Percentiles rank a stretch among this genome's conserved stretches.
Evolutionary conservation across 2,888 invertebrate species (phyloP).

Genomic region (Epinotia ramella): DNA sequence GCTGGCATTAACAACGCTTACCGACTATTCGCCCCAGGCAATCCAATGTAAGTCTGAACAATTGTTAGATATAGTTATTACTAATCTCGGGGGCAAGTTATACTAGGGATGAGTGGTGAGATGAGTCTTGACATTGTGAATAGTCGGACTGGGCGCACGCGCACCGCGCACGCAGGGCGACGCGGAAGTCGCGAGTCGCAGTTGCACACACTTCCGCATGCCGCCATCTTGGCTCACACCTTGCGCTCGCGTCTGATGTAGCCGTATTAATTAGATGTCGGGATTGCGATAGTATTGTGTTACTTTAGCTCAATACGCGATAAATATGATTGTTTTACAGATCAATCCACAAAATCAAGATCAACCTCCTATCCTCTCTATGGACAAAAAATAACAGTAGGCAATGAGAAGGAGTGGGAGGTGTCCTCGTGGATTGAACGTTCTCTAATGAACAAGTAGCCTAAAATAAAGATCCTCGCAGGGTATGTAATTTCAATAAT

Average conservation of each 20-base stretch:
- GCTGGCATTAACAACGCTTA: not conserved
- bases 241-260: constrained; percentile 65
- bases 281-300: constrained; percentile 46
- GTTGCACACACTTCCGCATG: constrained; percentile 81
- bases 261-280: constrained; percentile 49
- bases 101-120: not conserved
- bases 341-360: not conserved
- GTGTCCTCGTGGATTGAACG: too few species aligned
- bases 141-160: constrained; percentile 14
- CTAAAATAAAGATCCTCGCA: too few species aligned
- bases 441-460: too few species aligned
- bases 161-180: constrained; percentile 75
- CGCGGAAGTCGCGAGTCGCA: constrained; percentile 81
- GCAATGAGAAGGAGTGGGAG: too few species aligned
- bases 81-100: not conserved
- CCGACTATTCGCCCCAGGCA: not conserved
- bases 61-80: not conserved
- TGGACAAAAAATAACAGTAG: too few species aligned
- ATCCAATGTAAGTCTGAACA: not conserved
- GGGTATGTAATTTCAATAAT: too few species aligned
- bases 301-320: not conserved
- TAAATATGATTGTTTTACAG: not conserved
- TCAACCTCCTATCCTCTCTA: not conserved
- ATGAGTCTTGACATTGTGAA: not conserved
- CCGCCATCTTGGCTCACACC: constrained; percentile 80